Evolutionary conservation across 2,888 invertebrate species (phyloP).

Genomic region (Brachyptera risi): DNA sequence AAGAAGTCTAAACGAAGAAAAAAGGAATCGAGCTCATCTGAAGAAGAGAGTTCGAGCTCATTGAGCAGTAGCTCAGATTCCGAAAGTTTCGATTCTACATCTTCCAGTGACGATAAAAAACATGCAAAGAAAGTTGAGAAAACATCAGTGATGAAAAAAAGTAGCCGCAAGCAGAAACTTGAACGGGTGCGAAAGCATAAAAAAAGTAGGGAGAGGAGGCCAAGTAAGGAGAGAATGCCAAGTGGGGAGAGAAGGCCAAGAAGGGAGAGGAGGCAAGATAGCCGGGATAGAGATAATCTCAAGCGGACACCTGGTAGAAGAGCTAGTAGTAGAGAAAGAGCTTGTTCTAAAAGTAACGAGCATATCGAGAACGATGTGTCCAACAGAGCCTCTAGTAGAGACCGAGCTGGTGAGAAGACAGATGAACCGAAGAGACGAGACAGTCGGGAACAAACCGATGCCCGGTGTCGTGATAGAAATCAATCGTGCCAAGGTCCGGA

Average conservation of each 20-base stretch:
- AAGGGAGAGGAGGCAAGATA: too few species aligned
- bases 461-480: neutral
- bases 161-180: too few species aligned
- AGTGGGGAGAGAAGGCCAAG: too few species aligned
- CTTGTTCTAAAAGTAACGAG: too few species aligned
- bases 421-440: too few species aligned
- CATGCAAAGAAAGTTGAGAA: too few species aligned
- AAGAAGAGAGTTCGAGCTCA: slow-evolving; percentile 27
- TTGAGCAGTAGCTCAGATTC: slow-evolving; percentile 20
- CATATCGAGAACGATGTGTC: too few species aligned
- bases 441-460: neutral
- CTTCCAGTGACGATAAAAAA: slow-evolving; percentile 9
- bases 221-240: too few species aligned
- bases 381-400: neutral
- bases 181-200: too few species aligned
- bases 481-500: neutral
- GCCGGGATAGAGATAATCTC: neutral
- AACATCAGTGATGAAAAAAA: too few species aligned
- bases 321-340: neutral
- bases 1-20: slow-evolving; percentile 15
- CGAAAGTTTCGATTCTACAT: slow-evolving; percentile 24
- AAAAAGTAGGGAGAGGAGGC: too few species aligned
- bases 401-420: slow-evolving; percentile 2
- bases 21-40: slow-evolving; percentile 19
- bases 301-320: too few species aligned